phyloP scores from a whole-genome alignment of 2,797 vertebrate species.

The Gambelia wislizenii region DNA sequence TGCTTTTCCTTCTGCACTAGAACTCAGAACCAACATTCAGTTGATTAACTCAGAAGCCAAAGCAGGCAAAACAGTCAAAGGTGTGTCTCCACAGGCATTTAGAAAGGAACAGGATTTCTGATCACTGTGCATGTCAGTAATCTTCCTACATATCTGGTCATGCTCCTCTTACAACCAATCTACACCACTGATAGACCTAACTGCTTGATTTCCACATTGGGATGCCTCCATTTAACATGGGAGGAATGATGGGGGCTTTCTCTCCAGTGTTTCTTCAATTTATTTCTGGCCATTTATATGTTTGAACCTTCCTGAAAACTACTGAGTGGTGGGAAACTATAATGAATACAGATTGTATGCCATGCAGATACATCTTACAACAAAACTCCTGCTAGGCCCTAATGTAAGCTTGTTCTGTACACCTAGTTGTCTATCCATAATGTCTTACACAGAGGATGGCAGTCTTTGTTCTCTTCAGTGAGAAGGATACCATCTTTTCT shows the following conservation, averaged over 20 bases:
- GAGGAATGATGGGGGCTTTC: not conserved
- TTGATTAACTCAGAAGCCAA: not conserved
- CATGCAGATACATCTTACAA: too few species aligned
- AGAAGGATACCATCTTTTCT: not conserved
- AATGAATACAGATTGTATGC: too few species aligned
- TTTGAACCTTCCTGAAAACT: not conserved
- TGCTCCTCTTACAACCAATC: not conserved
- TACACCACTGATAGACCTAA: not conserved
- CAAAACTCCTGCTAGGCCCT: not conserved
- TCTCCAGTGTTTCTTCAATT: not conserved
- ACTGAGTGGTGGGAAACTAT: too few species aligned
- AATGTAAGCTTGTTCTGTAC: not conserved
- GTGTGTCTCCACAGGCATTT: not conserved
- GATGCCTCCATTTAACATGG: not conserved
- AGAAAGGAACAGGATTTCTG: not conserved
- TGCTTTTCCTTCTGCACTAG: not conserved
- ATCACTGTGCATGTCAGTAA: not conserved
- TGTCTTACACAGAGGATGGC: not conserved
- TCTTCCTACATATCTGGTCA: not conserved
- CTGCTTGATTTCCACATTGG: not conserved
- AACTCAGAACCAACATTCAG: constrained; percentile 20
- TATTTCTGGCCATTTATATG: not conserved
- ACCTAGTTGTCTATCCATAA: not conserved
- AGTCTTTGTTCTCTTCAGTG: not conserved
- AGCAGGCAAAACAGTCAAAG: not conserved